Evolutionary conservation across 2,888 invertebrate genomes (phyloP).

Genomic region (Neoaliturus tenellus): DNA sequence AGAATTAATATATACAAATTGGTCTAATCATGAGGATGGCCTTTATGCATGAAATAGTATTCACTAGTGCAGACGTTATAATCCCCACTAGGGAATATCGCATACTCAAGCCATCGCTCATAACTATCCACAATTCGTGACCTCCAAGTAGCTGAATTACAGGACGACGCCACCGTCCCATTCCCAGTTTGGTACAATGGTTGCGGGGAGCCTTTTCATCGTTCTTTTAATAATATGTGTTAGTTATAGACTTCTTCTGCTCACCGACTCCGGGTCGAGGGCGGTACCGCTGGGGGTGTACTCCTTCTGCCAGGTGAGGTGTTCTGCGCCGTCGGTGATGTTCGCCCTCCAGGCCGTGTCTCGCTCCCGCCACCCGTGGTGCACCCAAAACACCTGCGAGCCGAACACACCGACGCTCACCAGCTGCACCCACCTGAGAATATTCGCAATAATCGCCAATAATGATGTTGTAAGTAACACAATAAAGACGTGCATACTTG

Average conservation of each 20-base stretch:
- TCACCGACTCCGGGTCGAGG: not conserved
- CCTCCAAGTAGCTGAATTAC: no score
- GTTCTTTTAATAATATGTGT: not conserved
- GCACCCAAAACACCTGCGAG: conserved; percentile 36
- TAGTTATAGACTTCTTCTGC: not conserved
- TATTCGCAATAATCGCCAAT: no score
- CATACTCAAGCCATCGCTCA: no score
- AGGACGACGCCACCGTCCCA: not conserved
- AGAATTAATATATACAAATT: no score
- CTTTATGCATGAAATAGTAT: no score
- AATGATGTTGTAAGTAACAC: no score
- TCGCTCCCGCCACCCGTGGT: not conserved
- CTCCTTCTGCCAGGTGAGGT: conserved; percentile 12
- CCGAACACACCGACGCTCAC: not conserved
- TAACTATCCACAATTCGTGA: no score
- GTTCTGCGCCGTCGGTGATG: not conserved
- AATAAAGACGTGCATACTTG: no score
- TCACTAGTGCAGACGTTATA: no score
- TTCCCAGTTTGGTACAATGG: not conserved
- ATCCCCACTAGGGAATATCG: no score
- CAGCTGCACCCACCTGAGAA: not conserved
- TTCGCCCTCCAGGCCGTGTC: conserved; percentile 33
- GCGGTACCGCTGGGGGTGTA: not conserved
- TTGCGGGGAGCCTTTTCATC: not conserved
- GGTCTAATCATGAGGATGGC: no score